Percentiles rank a stretch among this genome's conserved stretches.
Evolutionary conservation across 2,113 vertebrate species (phyloP).

Genomic region (Sapayoa aenigma): DNA sequence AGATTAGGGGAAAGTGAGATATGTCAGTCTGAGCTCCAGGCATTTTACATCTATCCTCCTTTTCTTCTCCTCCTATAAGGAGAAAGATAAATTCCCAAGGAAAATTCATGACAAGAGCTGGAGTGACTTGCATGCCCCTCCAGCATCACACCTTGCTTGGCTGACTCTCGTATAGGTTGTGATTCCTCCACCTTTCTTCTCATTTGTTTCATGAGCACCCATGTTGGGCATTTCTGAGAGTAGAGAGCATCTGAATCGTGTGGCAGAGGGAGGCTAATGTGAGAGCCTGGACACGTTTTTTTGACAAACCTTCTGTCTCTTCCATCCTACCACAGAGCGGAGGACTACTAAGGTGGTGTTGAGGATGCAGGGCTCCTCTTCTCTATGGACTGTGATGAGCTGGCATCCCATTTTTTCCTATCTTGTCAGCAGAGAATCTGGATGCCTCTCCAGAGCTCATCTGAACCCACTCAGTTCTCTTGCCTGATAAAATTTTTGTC

Average conservation of each 20-base stretch:
- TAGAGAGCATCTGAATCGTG: background rate
- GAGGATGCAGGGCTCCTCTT: background rate
- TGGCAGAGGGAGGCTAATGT: background rate
- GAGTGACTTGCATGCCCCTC: background rate
- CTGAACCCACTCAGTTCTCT: slow-evolving; percentile 13
- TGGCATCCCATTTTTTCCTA: background rate
- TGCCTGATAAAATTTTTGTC: background rate
- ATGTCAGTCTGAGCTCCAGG: background rate
- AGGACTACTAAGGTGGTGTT: background rate
- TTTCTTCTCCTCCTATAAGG: background rate
- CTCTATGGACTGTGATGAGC: background rate
- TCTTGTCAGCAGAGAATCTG: slow-evolving; percentile 12
- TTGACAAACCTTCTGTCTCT: background rate
- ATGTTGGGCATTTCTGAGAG: background rate
- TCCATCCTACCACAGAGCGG: background rate
- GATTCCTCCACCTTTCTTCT: background rate
- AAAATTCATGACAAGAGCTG: background rate
- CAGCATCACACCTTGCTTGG: background rate
- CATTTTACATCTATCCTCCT: background rate
- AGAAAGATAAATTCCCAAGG: background rate
- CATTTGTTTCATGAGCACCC: background rate
- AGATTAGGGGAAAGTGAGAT: background rate
- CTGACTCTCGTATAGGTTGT: background rate
- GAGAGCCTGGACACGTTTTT: background rate
- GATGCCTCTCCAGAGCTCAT: slow-evolving; percentile 18